phyloP scores from a whole-genome alignment of 2,113 vertebrate genomes.

The Sigmodon hispidus region DNA sequence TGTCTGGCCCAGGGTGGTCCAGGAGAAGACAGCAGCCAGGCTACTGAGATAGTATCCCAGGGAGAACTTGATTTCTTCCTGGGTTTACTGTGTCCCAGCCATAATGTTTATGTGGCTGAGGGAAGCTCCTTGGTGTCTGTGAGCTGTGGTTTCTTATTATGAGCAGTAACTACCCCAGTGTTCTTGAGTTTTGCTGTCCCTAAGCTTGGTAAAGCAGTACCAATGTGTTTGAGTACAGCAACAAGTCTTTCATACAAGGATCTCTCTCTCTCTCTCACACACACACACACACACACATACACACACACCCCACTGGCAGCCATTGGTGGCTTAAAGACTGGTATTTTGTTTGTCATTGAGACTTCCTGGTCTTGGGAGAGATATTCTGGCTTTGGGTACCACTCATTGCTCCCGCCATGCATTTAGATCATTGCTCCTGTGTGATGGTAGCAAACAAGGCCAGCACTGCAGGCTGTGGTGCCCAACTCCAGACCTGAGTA shows the following conservation, averaged over 20 bases:
- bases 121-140: background rate
- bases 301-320: accelerated
- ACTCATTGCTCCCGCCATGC: background rate
- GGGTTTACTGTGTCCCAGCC: background rate
- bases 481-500: background rate
- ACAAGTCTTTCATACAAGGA: background rate
- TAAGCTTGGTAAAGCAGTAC: background rate
- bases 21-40: background rate
- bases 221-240: too few species aligned
- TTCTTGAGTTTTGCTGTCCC: too few species aligned
- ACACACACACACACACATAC: background rate
- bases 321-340: background rate
- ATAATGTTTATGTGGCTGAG: background rate
- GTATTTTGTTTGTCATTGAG: background rate
- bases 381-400: background rate
- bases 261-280: too few species aligned
- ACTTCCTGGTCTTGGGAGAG: background rate
- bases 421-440: background rate
- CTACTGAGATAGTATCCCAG: background rate
- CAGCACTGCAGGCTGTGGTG: too few species aligned
- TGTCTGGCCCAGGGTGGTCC: background rate
- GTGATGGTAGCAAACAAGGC: accelerated
- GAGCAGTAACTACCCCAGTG: too few species aligned
- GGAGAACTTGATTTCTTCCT: background rate
- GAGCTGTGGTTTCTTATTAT: background rate